Conservation (phyloP, 2,797 vertebrate species). For the Hyperoplus lanceolatus region DNA sequence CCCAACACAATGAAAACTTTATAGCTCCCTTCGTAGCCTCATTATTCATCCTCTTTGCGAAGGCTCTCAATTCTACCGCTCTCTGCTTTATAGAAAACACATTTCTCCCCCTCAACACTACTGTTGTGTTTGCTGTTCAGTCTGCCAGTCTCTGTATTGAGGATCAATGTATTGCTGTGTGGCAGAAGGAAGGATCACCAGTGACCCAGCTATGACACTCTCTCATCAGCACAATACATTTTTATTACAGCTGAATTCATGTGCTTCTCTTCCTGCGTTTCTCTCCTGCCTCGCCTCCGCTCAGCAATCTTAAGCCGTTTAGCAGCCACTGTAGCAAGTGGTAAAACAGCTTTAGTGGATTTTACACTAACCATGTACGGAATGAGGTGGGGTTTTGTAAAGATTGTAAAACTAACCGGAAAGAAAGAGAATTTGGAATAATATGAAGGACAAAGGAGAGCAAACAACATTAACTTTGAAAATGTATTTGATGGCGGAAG, state of each 20-base stretch:
- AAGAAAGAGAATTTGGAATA: not conserved
- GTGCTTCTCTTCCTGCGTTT: slow-evolving; percentile 42
- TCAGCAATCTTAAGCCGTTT: slow-evolving; percentile 61
- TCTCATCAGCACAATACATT: slow-evolving; percentile 55
- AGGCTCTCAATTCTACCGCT: slow-evolving; percentile 51
- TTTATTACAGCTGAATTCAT: slow-evolving; percentile 61
- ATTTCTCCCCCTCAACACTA: slow-evolving; percentile 62
- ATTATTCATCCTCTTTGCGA: slow-evolving; percentile 61
- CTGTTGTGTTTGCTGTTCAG: slow-evolving; percentile 63
- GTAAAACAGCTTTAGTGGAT: slow-evolving; percentile 57
- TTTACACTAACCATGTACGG: slow-evolving; percentile 26
- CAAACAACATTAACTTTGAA: not conserved
- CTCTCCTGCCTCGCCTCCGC: slow-evolving; percentile 38
- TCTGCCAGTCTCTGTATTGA: slow-evolving; percentile 52
- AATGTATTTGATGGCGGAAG: slow-evolving; percentile 1
- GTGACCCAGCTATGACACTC: slow-evolving; percentile 34
- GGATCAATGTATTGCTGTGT: slow-evolving; percentile 46
- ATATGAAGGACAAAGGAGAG: not conserved
- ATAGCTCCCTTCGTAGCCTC: slow-evolving; percentile 74
- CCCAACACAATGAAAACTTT: slow-evolving; percentile 79
- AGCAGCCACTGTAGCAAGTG: slow-evolving; percentile 57
- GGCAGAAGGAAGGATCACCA: slow-evolving; percentile 45
- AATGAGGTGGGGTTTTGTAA: slow-evolving; percentile 28
- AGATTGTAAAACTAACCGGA: not conserved
- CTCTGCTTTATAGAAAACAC: slow-evolving; percentile 78